These are phyloP conservation scores for Prochilodus magdalenae DNA, from an alignment of 2,113 vertebrate genomes.

Conservation along the genomic window DNA sequence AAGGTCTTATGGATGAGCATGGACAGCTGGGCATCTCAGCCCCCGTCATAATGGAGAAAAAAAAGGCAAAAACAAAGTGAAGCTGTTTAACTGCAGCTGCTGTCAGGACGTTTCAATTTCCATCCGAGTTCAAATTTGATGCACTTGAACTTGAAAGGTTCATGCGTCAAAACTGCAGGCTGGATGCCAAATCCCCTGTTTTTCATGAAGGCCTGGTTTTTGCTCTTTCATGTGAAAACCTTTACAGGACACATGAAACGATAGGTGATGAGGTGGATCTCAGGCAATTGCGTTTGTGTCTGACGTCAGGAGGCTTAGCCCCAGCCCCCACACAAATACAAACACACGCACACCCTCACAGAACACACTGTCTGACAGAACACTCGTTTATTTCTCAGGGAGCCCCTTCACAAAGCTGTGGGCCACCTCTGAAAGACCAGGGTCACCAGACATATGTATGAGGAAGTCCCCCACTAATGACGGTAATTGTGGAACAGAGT, in stretches of 20 bases:
- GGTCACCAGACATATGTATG: conserved; percentile 69
- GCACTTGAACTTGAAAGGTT: conserved; percentile 10
- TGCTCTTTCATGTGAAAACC: neutral
- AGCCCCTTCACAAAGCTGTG: conserved; percentile 57
- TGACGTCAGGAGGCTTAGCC: conserved; percentile 49
- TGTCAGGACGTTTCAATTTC: conserved; percentile 12
- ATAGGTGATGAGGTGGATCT: conserved; percentile 35
- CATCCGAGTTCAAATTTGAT: neutral
- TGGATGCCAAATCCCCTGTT: conserved; percentile 6
- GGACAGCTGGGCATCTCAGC: conserved; percentile 25
- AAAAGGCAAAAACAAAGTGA: conserved; percentile 8
- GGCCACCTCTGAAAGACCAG: conserved; percentile 77
- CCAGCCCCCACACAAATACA: neutral
- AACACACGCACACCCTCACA: conserved; percentile 20
- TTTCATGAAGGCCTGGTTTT: neutral
- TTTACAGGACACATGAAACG: neutral
- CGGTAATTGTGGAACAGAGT: conserved; percentile 72
- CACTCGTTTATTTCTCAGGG: conserved; percentile 63
- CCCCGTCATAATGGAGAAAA: neutral
- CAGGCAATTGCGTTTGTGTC: conserved; percentile 50
- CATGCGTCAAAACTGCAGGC: neutral
- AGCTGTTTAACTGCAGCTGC: conserved; percentile 33
- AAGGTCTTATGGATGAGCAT: conserved; percentile 13
- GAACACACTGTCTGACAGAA: conserved; percentile 56
- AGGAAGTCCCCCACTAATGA: conserved; percentile 77